Base-by-base conservation (phyloP, 2,797 vertebrate species). In the Merluccius polli region DNA sequence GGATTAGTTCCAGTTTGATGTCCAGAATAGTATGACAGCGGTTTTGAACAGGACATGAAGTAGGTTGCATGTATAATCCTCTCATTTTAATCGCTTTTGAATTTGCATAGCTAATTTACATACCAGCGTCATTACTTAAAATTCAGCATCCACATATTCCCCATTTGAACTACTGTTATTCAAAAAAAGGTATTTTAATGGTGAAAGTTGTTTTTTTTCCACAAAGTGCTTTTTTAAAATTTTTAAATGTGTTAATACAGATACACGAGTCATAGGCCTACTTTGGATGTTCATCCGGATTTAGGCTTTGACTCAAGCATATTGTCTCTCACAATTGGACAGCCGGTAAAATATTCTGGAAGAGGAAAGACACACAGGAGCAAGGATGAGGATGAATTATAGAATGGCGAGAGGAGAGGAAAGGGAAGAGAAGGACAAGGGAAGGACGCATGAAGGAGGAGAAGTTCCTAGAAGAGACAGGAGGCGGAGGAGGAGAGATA, bases 1-100 rank as follows among this genome's bases (percentile, higher is more conserved):
- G 85, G 83, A 90, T 92, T 92, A 87, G 88, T 91, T 93, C 84
- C 87, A 80, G 84, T 89, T 88, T 83, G 85, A 1, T 73, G 84
- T 92, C 86, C 86, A 81, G 82, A 87, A 73, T 82, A 78, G 82
- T 82, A 79, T 76, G 84, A 87, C 85, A 85, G 88, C 77, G 74
- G 77, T 73, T 75, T 87, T 84, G 70, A 82, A 83, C 73, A 75
- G 71, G 81, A 84, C 77, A 71, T 72, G 83, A 81, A 84, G 78
- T 85, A 84, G 85, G 81, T 84, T 78, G 86, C 76, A 77, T 81
- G 63, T 79, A 88, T 90, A 87, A 91, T 87, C 89, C 77, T 30
- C 77, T 85, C 77, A 72, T 29, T 88, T 87, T 87, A 88, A 88
- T 83, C 84, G 82, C 70, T 82, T 86, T 76, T 86, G 89, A 90